Evolutionary conservation across 2,113 vertebrate species (phyloP).

Genomic region (Chamaea fasciata): DNA sequence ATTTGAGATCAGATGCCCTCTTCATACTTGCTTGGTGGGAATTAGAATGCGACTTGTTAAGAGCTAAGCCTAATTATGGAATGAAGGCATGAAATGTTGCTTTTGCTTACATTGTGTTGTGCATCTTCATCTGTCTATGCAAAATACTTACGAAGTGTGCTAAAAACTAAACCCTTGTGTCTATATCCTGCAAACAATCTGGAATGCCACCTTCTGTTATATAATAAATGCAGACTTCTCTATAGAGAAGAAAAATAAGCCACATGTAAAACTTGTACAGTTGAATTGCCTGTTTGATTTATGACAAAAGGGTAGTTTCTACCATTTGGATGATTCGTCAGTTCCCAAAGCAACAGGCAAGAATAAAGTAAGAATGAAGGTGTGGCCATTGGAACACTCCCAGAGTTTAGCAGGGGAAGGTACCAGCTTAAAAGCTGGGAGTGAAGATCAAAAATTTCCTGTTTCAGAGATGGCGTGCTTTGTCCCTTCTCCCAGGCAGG

Average conservation of each 20-base stretch:
- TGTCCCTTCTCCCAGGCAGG: not conserved
- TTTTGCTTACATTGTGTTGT: slow-evolving; percentile 35
- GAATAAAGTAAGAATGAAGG: not conserved
- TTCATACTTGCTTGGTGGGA: slow-evolving; percentile 48
- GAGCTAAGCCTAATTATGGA: slow-evolving; percentile 47
- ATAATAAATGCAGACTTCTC: not conserved
- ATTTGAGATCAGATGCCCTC: slow-evolving; percentile 56
- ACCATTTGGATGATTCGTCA: not conserved
- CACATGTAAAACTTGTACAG: not conserved
- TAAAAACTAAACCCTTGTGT: slow-evolving; percentile 50
- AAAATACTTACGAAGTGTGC: slow-evolving; percentile 21
- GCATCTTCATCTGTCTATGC: slow-evolving; percentile 41
- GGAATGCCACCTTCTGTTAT: slow-evolving; percentile 46
- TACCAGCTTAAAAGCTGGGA: not conserved
- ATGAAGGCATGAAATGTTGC: slow-evolving; percentile 42
- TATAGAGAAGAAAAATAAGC: not conserved
- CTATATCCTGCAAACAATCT: slow-evolving; percentile 46
- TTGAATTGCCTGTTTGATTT: not conserved
- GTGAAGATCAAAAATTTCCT: not conserved
- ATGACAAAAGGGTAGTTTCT: not conserved
- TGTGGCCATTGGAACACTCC: not conserved
- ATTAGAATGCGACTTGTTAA: slow-evolving; percentile 58
- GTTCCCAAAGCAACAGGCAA: not conserved
- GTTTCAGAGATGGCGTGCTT: not conserved
- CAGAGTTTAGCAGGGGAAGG: not conserved